phyloP scores from a whole-genome alignment of 2,113 vertebrate genomes.

The Myocastor coypus region DNA sequence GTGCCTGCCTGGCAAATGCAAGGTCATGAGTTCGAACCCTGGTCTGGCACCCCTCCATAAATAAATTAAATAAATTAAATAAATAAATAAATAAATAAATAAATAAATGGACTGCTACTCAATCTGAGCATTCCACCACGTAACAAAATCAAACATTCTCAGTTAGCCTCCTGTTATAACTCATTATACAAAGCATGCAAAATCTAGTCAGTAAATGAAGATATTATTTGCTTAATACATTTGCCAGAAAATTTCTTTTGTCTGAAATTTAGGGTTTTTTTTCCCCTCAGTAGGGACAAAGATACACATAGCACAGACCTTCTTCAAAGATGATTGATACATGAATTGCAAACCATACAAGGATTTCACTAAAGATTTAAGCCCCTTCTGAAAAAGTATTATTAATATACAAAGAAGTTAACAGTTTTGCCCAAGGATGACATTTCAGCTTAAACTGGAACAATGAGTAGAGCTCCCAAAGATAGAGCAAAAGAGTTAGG shows the following conservation, averaged over 20 bases:
- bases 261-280: neutral
- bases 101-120: neutral
- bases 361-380: neutral
- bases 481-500: neutral
- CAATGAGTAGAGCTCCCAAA: neutral
- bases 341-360: neutral
- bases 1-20: no score
- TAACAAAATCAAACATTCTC: neutral
- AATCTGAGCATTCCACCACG: neutral
- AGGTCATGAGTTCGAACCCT: no score
- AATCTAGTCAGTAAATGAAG: neutral
- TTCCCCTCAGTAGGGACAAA: neutral
- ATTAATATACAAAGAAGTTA: neutral
- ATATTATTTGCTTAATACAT: slow-evolving; percentile 4
- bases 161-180: neutral
- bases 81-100: no score
- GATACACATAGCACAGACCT: neutral
- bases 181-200: neutral
- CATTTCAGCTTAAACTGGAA: slow-evolving; percentile 30
- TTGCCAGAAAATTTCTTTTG: slow-evolving; percentile 16
- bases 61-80: no score
- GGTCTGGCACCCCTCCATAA: no score
- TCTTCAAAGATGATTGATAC: neutral
- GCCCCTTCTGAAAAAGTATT: neutral
- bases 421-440: neutral